Percentiles rank a stretch among this genome's conserved stretches.
Evolutionary conservation across 2,113 vertebrate species (phyloP).

Genomic region (Maccullochella peelii): DNA sequence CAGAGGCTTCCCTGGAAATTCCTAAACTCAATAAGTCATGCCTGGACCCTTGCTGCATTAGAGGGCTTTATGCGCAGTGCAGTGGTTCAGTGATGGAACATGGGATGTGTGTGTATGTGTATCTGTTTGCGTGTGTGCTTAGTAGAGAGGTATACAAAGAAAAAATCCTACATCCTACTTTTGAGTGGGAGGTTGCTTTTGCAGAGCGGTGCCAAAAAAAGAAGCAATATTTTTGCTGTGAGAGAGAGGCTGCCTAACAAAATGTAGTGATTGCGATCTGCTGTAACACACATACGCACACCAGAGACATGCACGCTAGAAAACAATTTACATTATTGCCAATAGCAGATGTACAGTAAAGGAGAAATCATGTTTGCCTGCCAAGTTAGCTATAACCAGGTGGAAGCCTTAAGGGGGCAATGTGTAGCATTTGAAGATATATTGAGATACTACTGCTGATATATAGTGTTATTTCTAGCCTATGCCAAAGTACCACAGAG

Average conservation of each 20-base stretch:
- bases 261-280: conserved; percentile 56
- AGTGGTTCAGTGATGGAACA: conserved; percentile 59
- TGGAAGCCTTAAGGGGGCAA: conserved; percentile 42
- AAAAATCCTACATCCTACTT: conserved; percentile 40
- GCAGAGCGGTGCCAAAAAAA: conserved; percentile 68
- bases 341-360: conserved; percentile 46
- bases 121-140: conserved; percentile 55
- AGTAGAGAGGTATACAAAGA: conserved; percentile 47
- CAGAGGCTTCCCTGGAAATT: conserved; percentile 63
- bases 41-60: conserved; percentile 51
- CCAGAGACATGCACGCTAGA: conserved; percentile 48
- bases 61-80: conserved; percentile 49
- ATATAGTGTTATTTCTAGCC: conserved; percentile 60
- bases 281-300: conserved; percentile 78
- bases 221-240: conserved; percentile 70
- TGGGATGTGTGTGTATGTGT: conserved; percentile 51
- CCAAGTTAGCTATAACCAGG: conserved; percentile 4
- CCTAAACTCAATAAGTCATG: conserved; percentile 42
- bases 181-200: conserved; percentile 55
- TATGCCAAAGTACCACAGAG: conserved; percentile 74
- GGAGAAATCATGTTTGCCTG: conserved; percentile 13
- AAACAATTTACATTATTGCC: conserved; percentile 41
- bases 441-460: conserved; percentile 71
- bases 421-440: conserved; percentile 63
- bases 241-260: conserved; percentile 61